These are phyloP conservation scores for Conopomorpha cramerella DNA, from an alignment of 1,140 invertebrate genomes.

Conservation along the genomic window DNA sequence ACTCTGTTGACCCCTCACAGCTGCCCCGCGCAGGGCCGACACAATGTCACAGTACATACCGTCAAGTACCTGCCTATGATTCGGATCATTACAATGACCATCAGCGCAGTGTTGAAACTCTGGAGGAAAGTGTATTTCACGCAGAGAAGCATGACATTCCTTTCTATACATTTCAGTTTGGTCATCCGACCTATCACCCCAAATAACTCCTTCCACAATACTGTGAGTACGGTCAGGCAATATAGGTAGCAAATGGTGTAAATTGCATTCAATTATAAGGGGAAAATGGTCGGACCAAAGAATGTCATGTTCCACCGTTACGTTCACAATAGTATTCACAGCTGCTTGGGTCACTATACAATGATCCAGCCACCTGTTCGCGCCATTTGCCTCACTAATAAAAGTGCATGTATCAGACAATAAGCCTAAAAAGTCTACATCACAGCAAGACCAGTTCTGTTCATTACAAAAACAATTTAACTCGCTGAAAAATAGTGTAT, in stretches of 20 bases:
- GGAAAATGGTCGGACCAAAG: constrained; percentile 1
- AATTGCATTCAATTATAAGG: neutral
- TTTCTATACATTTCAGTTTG: neutral
- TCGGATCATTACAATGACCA: no score
- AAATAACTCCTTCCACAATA: neutral
- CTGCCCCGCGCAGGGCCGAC: no score
- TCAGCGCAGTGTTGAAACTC: neutral
- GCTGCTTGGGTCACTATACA: neutral
- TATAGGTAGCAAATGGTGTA: neutral
- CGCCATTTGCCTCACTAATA: neutral
- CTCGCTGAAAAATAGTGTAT: neutral
- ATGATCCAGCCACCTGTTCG: neutral
- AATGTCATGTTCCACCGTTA: neutral
- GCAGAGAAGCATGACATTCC: neutral
- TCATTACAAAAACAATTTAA: neutral
- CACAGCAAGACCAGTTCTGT: neutral
- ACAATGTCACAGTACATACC: no score
- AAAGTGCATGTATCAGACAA: neutral
- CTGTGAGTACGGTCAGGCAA: neutral
- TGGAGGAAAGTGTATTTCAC: neutral
- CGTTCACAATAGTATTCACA: neutral
- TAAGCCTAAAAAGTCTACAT: neutral
- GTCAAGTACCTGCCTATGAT: no score
- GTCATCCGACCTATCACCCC: neutral
- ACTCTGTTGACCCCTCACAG: no score